These are phyloP conservation scores for Agapetus fuscipes DNA, from an alignment of 2,888 invertebrate genomes.

Conservation along the genomic window DNA sequence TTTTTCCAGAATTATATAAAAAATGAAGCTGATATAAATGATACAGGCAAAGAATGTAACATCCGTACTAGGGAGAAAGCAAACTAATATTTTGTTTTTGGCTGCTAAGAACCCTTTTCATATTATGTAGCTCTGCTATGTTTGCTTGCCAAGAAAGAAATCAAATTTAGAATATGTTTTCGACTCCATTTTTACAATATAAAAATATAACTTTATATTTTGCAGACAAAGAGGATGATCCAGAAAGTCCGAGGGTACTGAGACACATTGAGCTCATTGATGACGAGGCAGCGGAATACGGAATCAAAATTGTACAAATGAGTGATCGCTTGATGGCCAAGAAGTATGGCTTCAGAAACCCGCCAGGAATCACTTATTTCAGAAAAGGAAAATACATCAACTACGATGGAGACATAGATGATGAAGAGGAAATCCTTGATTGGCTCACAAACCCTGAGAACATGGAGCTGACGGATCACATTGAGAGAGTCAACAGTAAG, in stretches of 20 bases:
- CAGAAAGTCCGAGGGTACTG: slow-evolving; percentile 68
- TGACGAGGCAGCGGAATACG: slow-evolving; percentile 85
- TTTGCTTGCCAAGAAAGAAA: too few relatives aligned
- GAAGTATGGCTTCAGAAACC: slow-evolving; percentile 82
- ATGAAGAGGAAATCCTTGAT: slow-evolving; percentile 82
- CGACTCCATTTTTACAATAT: too few relatives aligned
- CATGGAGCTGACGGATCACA: slow-evolving; percentile 89
- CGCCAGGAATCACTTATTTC: slow-evolving; percentile 86
- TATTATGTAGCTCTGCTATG: too few relatives aligned
- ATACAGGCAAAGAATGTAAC: too few relatives aligned
- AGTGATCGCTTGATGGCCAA: slow-evolving; percentile 85
- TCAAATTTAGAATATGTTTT: too few relatives aligned
- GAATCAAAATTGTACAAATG: slow-evolving; percentile 83
- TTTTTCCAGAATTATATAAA: too few relatives aligned
- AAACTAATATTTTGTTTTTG: too few relatives aligned
- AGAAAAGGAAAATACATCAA: slow-evolving; percentile 82
- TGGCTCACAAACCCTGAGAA: slow-evolving; percentile 91
- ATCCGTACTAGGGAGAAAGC: too few relatives aligned
- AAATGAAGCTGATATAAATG: too few relatives aligned
- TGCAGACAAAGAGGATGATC: slow-evolving; percentile 72
- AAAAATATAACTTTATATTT: too few relatives aligned
- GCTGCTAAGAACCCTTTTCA: too few relatives aligned
- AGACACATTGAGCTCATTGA: slow-evolving; percentile 84
- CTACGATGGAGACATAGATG: slow-evolving; percentile 88
- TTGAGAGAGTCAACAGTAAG: slow-evolving; percentile 82